Conservation (phyloP, 2,113 vertebrate species). For the Pteropus alecto region DNA sequence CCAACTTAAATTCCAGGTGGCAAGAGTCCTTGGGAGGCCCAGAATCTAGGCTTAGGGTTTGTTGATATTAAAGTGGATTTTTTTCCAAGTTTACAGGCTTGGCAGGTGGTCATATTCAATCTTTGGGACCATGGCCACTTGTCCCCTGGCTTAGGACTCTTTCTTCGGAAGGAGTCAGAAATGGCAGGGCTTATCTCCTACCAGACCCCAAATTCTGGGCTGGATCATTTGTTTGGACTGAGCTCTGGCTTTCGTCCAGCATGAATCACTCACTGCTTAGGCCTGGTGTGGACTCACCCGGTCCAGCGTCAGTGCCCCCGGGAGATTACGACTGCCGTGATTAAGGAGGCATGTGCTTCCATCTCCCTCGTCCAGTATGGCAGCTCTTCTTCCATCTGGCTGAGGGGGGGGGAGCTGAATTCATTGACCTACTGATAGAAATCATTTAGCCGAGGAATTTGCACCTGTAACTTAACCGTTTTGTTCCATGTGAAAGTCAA, state of each 20-base stretch:
- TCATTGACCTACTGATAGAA: neutral
- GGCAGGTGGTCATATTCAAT: neutral
- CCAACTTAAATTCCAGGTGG: neutral
- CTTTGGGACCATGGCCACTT: neutral
- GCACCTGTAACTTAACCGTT: neutral
- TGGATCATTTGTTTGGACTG: neutral
- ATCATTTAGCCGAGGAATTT: neutral
- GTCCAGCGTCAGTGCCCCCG: neutral
- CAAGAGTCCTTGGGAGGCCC: neutral
- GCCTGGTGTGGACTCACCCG: neutral
- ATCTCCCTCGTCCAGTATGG: rapidly evolving
- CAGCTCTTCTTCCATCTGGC: neutral
- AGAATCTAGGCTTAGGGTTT: neutral
- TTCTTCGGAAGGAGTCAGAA: neutral
- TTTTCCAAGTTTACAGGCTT: neutral
- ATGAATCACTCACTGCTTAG: neutral
- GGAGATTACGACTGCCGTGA: rapidly evolving
- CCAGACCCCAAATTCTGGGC: neutral
- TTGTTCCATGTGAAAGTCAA: neutral
- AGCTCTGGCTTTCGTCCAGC: neutral
- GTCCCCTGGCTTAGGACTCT: neutral
- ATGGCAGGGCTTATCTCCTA: neutral
- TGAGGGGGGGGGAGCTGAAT: too few relatives aligned
- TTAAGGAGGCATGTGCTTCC: neutral
- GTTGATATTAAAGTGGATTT: neutral